Conservation (phyloP, 2,113 vertebrate species). For the Catharus minimus region DNA sequence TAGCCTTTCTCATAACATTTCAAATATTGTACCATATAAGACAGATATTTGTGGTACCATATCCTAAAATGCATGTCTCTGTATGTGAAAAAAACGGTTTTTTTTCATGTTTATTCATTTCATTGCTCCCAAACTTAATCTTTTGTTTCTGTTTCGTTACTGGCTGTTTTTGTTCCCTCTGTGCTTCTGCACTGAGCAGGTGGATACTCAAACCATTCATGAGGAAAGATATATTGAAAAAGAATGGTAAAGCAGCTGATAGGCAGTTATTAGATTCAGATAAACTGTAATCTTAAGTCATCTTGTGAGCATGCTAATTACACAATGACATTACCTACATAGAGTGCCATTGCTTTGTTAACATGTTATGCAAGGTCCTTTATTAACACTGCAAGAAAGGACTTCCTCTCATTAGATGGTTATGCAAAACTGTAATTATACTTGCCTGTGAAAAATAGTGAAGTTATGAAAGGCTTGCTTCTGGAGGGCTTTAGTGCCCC, state of each 20-base stretch:
- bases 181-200: background rate
- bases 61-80: background rate
- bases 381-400: constrained; percentile 84
- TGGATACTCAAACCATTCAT: constrained; percentile 15
- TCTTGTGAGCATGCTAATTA: constrained; percentile 82
- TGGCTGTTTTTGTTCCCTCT: background rate
- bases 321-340: constrained; percentile 78
- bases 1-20: background rate
- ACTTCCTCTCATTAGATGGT: constrained; percentile 78
- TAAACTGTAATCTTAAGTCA: constrained; percentile 84
- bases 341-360: constrained; percentile 79
- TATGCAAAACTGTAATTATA: constrained; percentile 84
- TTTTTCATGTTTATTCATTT: background rate
- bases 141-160: background rate
- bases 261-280: constrained; percentile 82
- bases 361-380: constrained; percentile 76
- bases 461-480: constrained; percentile 68
- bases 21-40: background rate
- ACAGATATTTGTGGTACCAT: background rate
- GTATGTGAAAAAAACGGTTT: background rate
- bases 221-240: constrained; percentile 66
- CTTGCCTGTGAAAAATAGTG: constrained; percentile 68
- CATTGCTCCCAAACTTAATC: background rate
- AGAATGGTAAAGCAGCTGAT: constrained; percentile 69
- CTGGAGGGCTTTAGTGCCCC: constrained; percentile 38